Percentiles rank a stretch among this genome's conserved stretches.
Evolutionary conservation across 2,113 vertebrate genomes (phyloP).

Genomic region (Anser brachyrhynchus): DNA sequence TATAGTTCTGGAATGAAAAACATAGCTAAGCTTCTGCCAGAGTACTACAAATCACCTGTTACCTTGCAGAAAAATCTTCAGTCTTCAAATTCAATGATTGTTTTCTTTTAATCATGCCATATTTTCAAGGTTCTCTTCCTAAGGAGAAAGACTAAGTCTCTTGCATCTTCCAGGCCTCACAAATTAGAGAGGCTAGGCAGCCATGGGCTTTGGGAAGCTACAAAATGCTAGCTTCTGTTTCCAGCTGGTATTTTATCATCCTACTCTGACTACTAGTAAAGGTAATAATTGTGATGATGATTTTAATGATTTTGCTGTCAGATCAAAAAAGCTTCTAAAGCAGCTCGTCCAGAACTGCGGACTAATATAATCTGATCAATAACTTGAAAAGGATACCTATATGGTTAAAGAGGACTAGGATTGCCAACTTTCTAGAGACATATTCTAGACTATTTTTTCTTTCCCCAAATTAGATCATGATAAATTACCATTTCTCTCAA

Average conservation of each 20-base stretch:
- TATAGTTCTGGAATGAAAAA: not conserved
- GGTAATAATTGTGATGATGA: not conserved
- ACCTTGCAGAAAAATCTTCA: not conserved
- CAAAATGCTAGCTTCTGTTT: not conserved
- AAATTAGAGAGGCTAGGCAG: not conserved
- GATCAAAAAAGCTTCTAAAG: not conserved
- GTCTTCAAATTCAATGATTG: not conserved
- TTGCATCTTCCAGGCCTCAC: not conserved
- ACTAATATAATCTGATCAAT: conserved; percentile 14
- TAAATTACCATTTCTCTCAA: not conserved
- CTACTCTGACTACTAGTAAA: not conserved
- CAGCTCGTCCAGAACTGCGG: not conserved
- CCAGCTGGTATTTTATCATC: not conserved
- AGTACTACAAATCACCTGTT: not conserved
- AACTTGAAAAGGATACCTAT: not conserved
- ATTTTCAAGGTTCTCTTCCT: not conserved
- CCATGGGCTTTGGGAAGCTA: not conserved
- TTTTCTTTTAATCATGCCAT: not conserved
- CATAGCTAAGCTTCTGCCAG: not conserved
- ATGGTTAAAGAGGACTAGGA: not conserved
- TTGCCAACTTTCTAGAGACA: not conserved
- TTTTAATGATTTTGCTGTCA: conserved; percentile 18
- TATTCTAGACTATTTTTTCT: not conserved
- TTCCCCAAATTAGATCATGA: not conserved
- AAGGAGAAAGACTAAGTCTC: not conserved